These are phyloP conservation scores for Agrilus mali DNA, from an alignment of 2,888 invertebrate genomes.

Conservation along the genomic window DNA sequence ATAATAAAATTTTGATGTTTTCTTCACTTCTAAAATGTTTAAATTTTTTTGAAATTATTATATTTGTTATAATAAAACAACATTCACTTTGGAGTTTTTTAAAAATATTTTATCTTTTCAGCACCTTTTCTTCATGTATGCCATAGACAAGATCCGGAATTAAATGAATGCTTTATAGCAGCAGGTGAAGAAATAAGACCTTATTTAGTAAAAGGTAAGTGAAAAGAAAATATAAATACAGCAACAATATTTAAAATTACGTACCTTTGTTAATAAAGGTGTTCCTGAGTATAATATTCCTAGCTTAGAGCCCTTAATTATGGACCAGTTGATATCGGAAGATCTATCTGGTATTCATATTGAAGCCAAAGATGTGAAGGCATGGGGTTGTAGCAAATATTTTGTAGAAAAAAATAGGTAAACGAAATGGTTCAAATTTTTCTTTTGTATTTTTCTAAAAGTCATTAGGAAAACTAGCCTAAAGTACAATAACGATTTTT, in stretches of 20 bases:
- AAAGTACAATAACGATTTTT: background rate
- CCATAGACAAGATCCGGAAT: constrained; percentile 35
- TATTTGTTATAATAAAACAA: background rate
- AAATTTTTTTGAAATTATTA: too few species aligned
- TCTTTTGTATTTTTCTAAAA: background rate
- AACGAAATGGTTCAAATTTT: constrained; percentile 15
- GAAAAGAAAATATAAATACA: background rate
- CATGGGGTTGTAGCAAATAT: constrained; percentile 41
- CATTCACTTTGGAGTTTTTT: background rate
- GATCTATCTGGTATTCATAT: constrained; percentile 35
- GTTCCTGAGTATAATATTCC: constrained; percentile 44
- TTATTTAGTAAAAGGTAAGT: constrained; percentile 34
- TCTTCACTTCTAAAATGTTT: too few species aligned
- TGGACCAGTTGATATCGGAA: constrained; percentile 38
- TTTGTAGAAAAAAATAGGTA: constrained; percentile 36
- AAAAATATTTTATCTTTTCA: constrained; percentile 21
- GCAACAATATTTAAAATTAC: background rate
- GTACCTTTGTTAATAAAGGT: constrained; percentile 19
- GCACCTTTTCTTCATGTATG: constrained; percentile 46
- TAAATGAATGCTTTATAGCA: constrained; percentile 35
- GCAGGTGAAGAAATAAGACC: constrained; percentile 38
- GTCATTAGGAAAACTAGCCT: too few species aligned
- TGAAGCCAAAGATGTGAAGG: constrained; percentile 34
- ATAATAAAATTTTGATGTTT: too few species aligned
- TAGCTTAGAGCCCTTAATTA: constrained; percentile 39